Base-by-base conservation (phyloP, 2,113 vertebrate genomes). In the Epinephelus cyanopodus region DNA sequence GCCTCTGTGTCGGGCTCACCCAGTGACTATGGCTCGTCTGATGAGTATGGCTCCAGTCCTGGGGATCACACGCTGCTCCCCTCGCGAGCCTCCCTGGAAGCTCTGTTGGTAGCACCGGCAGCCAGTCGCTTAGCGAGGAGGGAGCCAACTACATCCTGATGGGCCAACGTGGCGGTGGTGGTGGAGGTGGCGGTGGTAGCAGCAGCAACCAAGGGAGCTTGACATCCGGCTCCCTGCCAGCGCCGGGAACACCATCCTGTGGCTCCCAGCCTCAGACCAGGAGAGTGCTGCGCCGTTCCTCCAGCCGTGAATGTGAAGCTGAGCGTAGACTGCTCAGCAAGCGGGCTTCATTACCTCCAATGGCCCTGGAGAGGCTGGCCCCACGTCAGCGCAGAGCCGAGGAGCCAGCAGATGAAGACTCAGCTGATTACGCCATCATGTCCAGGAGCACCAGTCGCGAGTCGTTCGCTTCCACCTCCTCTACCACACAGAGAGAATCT, bases 1-100 rank as follows among this genome's bases (percentile, higher is more conserved):
- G 72, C 92, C 1, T 95, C 95, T 0, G 87, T 95, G n/a, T 96
- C 95, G 1, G 94, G 95, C 58, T 96, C 95, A 10, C 87, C 94
- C 39, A 96, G 95, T 23, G 96, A 97, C 89, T 96, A 95, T 4
- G 95, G 95, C 25, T 97, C 96, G 4, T 96, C 96, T 0, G 96
- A 97, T 19, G 96, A 97, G 77, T 96, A 95, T 7, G 95, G 95
- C 77, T 97, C 95, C 9, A 96, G 96, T 88, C 94, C 95, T 5
- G 88, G 94, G 23, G 93, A 95, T 82, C 93, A 94, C 56, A 86
- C 93, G 5, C 87, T 92, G 52, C 89, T 92, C 4, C 87, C 93
- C 1, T 91, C 92, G 48, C 89, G 0, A 88, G 85, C 61, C 92
- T 93, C 42, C 69, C 92, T 11, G 92, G 90, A 70, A 93, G 89